phyloP scores from a whole-genome alignment of 2,797 vertebrate species.

The Manis pentadactyla region DNA sequence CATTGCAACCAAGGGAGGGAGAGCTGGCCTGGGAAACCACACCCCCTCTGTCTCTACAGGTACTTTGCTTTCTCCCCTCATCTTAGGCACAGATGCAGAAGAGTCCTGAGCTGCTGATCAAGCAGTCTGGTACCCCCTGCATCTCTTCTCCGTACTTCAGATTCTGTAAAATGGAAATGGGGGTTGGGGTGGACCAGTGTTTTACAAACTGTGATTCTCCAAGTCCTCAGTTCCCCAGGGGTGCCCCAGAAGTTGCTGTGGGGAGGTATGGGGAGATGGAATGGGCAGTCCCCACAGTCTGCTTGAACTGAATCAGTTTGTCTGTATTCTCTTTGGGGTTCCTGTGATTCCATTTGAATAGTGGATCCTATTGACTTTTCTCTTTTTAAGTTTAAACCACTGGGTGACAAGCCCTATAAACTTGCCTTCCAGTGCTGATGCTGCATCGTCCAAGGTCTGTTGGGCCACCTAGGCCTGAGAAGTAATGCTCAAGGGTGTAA shows the following conservation, averaged over 20 bases:
- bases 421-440: background rate
- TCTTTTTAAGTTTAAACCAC: background rate
- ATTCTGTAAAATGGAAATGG: background rate
- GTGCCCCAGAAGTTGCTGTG: background rate
- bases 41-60: too few species aligned
- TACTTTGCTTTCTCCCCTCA: background rate
- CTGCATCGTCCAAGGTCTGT: background rate
- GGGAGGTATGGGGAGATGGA: background rate
- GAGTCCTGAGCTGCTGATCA: background rate
- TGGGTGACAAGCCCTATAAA: background rate
- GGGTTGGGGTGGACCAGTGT: background rate
- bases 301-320: background rate
- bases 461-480: background rate
- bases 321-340: background rate
- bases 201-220: background rate
- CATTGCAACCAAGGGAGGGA: background rate
- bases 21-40: background rate
- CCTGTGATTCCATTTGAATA: background rate
- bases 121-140: fast-evolving
- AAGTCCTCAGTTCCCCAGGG: background rate
- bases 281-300: background rate
- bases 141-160: background rate
- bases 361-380: background rate
- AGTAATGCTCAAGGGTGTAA: background rate
- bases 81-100: background rate